These are phyloP conservation scores for Gasterosteus aculeatus DNA, from an alignment of 2,113 vertebrate species.

Conservation along the genomic window DNA sequence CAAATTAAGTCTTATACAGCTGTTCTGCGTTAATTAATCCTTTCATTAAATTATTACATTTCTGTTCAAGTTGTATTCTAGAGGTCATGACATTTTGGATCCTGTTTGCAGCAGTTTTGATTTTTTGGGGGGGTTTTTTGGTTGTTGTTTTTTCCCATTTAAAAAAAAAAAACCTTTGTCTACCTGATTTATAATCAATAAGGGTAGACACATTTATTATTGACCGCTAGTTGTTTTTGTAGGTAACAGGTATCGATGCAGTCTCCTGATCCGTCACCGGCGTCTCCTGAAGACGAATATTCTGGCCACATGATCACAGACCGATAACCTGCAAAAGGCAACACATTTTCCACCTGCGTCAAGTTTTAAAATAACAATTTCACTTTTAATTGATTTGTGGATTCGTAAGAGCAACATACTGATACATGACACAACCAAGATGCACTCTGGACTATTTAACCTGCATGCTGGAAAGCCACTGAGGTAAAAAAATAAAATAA, in stretches of 20 bases:
- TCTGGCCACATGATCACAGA: neutral
- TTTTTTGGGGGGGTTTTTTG: too few relatives aligned
- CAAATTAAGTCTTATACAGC: neutral
- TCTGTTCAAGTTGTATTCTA: neutral
- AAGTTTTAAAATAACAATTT: neutral
- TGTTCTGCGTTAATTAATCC: neutral
- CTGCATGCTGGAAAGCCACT: slow-evolving; percentile 40
- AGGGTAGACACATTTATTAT: neutral
- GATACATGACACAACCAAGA: neutral
- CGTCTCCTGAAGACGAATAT: neutral
- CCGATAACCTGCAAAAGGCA: neutral
- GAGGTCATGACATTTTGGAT: neutral
- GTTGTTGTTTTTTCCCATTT: too few relatives aligned
- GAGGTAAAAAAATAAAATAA: slow-evolving; percentile 25
- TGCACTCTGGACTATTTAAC: slow-evolving; percentile 23
- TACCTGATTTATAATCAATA: neutral
- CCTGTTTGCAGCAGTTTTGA: neutral
- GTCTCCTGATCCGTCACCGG: neutral
- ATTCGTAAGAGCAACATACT: slow-evolving; percentile 11
- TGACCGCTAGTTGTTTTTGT: neutral
- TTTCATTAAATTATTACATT: neutral
- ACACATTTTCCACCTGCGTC: neutral
- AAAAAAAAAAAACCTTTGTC: neutral
- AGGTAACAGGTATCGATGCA: neutral
- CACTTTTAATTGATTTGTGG: slow-evolving; percentile 5